Evolutionary conservation across 53 echinoderm and acorn worm genomes (phyloP).

Genomic region (Patiria pectinifera): DNA sequence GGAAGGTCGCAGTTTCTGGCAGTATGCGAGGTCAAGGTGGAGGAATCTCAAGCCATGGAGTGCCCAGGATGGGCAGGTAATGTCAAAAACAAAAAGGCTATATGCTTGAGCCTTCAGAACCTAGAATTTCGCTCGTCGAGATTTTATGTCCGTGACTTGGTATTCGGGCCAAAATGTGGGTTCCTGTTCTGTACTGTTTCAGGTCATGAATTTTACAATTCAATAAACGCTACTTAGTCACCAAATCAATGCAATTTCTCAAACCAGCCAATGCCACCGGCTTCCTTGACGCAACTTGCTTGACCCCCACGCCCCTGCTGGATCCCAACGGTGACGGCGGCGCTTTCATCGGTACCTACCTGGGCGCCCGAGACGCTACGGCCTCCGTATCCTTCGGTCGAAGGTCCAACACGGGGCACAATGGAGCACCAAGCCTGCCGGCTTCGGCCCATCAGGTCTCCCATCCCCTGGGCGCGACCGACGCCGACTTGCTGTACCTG

Average conservation of each 20-base stretch:
- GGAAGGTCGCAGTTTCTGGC: background rate
- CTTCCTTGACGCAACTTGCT: constrained; percentile 21
- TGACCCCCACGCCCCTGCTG: constrained; percentile 1
- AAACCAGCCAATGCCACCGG: background rate
- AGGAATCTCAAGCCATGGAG: background rate
- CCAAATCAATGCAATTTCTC: too few relatives aligned
- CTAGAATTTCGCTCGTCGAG: too few relatives aligned
- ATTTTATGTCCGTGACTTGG: background rate
- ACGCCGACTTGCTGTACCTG: constrained; percentile 16
- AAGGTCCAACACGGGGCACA: background rate
- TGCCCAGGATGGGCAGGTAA: constrained; percentile 16
- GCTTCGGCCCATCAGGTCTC: background rate
- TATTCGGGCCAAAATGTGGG: too few relatives aligned
- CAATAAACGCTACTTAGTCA: too few relatives aligned
- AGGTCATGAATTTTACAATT: too few relatives aligned
- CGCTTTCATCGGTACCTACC: constrained; percentile 39
- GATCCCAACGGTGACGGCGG: background rate
- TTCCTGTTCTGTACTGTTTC: too few relatives aligned
- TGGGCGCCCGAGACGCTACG: background rate
- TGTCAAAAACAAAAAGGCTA: background rate
- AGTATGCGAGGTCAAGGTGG: constrained; percentile 20
- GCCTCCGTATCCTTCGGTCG: constrained; percentile 30
- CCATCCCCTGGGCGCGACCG: background rate
- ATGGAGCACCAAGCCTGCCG: background rate
- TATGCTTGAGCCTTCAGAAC: too few relatives aligned